These are phyloP conservation scores for Nothobranchius furzeri DNA, from an alignment of 2,113 vertebrate species.

Conservation along the genomic window DNA sequence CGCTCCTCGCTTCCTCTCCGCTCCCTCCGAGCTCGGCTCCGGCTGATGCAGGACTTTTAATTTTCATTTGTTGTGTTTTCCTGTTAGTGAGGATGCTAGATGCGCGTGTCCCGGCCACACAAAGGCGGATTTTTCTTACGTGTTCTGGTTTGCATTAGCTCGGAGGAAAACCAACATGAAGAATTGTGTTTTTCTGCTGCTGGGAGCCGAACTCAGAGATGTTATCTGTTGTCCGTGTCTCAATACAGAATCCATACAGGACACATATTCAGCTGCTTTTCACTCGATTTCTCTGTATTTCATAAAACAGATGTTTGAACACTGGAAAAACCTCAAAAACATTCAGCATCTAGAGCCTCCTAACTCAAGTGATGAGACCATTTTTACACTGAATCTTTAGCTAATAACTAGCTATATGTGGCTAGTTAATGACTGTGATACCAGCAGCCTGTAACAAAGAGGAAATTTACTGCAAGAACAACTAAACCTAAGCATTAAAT, in stretches of 20 bases:
- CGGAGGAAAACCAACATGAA: constrained; percentile 32
- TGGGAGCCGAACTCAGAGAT: background rate
- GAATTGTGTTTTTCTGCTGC: constrained; percentile 2
- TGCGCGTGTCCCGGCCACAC: constrained; percentile 52
- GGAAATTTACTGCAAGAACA: too few relatives aligned
- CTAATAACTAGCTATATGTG: too few relatives aligned
- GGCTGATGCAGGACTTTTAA: constrained; percentile 59
- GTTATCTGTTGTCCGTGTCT: background rate
- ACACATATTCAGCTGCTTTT: too few relatives aligned
- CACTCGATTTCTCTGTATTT: too few relatives aligned
- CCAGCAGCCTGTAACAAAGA: too few relatives aligned
- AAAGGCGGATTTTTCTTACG: constrained; percentile 55
- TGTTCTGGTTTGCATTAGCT: constrained; percentile 69
- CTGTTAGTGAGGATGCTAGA: constrained; percentile 19
- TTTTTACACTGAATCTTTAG: too few relatives aligned
- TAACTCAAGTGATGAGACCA: background rate
- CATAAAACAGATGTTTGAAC: too few relatives aligned
- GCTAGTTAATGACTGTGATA: too few relatives aligned
- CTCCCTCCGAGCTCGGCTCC: constrained; percentile 46
- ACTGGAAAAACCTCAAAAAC: background rate
- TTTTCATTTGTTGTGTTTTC: constrained; percentile 46
- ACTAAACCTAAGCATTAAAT: too few relatives aligned
- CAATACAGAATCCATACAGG: too few relatives aligned
- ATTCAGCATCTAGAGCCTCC: background rate
- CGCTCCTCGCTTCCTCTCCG: constrained; percentile 63